A percentile compares a stretch with the other conserved stretches of the same genome.
These are phyloP conservation scores for Galaxias olidus DNA, from an alignment of 2,797 vertebrate genomes.

Conservation along the genomic window DNA sequence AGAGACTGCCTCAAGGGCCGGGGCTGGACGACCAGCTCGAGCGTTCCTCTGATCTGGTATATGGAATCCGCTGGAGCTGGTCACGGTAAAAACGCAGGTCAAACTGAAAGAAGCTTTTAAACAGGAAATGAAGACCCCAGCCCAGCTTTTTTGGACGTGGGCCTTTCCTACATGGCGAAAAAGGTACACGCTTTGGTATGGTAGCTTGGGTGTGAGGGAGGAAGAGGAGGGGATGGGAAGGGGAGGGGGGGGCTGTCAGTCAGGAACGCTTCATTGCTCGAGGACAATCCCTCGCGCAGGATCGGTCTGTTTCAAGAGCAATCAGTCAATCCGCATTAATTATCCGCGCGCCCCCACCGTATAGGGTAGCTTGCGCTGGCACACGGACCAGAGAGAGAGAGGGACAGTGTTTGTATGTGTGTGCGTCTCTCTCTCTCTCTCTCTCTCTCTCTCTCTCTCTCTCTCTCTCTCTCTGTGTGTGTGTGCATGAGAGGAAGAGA, in stretches of 20 bases:
- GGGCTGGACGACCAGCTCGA: not conserved
- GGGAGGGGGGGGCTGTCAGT: conserved; percentile 74
- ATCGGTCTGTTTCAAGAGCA: conserved; percentile 86
- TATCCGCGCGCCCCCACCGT: conserved; percentile 66
- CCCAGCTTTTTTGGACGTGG: conserved; percentile 19
- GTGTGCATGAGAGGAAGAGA: conserved; percentile 17
- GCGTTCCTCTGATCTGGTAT: not conserved
- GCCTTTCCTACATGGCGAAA: conserved; percentile 48
- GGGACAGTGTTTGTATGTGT: conserved; percentile 17
- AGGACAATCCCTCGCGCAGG: conserved; percentile 79
- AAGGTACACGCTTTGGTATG: conserved; percentile 61
- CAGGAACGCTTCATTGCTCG: conserved; percentile 77
- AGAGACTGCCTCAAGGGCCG: conserved; percentile 4
- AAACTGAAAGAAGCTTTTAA: conserved; percentile 5
- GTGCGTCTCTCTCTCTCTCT: too few species aligned
- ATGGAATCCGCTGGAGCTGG: conserved; percentile 2
- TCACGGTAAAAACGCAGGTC: conserved; percentile 18
- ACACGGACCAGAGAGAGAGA: conserved; percentile 51
- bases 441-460: too few species aligned
- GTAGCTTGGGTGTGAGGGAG: conserved; percentile 57
- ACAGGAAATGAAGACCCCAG: conserved; percentile 16
- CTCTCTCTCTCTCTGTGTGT: conserved; percentile 25
- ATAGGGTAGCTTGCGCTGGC: conserved; percentile 67
- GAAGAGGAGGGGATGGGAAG: not conserved
- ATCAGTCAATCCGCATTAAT: conserved; percentile 89